Evolutionary conservation across 2,888 invertebrate species (phyloP).

Genomic region (Spilarctia lutea): DNA sequence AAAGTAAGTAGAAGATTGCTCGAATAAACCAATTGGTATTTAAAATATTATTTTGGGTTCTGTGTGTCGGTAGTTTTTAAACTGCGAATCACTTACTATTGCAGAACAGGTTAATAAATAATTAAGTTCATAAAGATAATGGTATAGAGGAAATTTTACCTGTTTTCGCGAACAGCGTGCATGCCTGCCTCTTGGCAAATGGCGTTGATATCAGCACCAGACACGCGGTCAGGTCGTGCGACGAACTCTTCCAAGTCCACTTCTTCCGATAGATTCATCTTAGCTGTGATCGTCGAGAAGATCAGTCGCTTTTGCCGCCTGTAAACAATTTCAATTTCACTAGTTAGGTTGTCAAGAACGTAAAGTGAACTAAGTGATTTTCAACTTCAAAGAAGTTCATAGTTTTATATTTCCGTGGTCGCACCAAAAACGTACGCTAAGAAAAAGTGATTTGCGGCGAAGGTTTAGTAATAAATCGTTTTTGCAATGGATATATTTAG

Average conservation of each 20-base stretch:
- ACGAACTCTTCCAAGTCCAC: slow-evolving; percentile 99
- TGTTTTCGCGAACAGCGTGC: slow-evolving; percentile 99
- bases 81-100: not conserved
- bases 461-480: too few relatives aligned
- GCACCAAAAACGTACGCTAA: too few relatives aligned
- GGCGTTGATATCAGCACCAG: slow-evolving; percentile 99
- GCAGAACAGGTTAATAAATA: not conserved
- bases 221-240: slow-evolving; percentile 99
- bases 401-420: too few relatives aligned
- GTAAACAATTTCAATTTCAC: slow-evolving; percentile 17
- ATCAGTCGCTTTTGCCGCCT: slow-evolving; percentile 97
- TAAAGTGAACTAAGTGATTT: too few relatives aligned
- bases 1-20: not conserved
- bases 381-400: too few relatives aligned
- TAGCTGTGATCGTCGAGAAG: slow-evolving; percentile 98
- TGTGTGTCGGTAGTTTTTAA: not conserved
- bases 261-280: slow-evolving; percentile 99
- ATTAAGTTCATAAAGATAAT: not conserved
- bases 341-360: not conserved
- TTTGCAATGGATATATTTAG: too few relatives aligned
- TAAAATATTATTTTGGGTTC: not conserved
- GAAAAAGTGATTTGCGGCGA: too few relatives aligned
- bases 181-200: slow-evolving; percentile 99
- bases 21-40: not conserved
- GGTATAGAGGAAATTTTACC: slow-evolving; percentile 73